Evolutionary conservation across 2,113 vertebrate genomes (phyloP), one percentile per base, ranked within the genome.

Genomic region (Toxotes chatareus): DNA sequence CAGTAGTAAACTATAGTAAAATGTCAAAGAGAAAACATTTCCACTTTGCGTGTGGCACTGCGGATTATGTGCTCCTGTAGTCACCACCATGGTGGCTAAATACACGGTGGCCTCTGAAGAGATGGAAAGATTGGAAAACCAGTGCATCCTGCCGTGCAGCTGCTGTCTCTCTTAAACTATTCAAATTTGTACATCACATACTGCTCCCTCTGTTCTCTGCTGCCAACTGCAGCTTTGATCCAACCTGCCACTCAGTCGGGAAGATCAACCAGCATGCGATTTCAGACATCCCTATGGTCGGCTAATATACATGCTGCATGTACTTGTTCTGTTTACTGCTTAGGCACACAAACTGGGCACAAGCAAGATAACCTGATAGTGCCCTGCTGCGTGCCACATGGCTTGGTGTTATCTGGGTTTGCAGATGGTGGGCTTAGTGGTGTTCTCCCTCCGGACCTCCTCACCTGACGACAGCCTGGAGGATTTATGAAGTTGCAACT

Each of bases 181-280:
- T 93, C 82, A 92, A 61, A 90, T 88, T 86, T 85, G 46, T 85
- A 78, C 80, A 77, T 88, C 69, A 72, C 87, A 84, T 64, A 71
- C 46, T 19, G 77, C 77, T 91, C 73, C 77, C 83, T 85, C 86
- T 86, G 51, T 83, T 89, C 73, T 74, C 65, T 3, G 69, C 78
- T 80, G 78, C 88, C 92, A 83, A 86, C 83, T 47, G 71, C 67
- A 60, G 80, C 89, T 89, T 87, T 83, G 84, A 89, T 91, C 83
- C 88, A 83, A 87, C 82, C 89, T 91, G 91, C 90, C 91, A 91
- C 81, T 92, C 89, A 91, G 86, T 76, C 67, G 70, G 70, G 90
- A 85, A 86, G 80, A 91, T 83, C 83, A 88, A 83, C 84, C 88
- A 86, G 90, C 80, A 42, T 87, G 91, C 3, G 27, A 76, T 80